phyloP scores from a whole-genome alignment of 2,888 invertebrate genomes.

The Catocala sponsa region DNA sequence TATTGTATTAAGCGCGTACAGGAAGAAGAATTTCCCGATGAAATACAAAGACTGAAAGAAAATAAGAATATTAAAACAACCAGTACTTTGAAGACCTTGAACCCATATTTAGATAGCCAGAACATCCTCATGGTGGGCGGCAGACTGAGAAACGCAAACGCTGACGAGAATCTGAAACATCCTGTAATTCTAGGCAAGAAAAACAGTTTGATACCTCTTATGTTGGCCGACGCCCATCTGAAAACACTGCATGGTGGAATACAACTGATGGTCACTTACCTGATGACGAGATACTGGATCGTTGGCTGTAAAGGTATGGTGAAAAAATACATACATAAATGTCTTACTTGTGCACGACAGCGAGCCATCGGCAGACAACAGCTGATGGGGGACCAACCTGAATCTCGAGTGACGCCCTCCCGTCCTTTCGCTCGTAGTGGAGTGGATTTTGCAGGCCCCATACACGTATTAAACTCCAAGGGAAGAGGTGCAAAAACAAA shows the following conservation, averaged over 20 bases:
- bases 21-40: constrained; percentile 29
- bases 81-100: constrained; percentile 35
- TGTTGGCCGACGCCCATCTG: constrained; percentile 42
- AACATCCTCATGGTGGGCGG: constrained; percentile 50
- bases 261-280: constrained; percentile 42
- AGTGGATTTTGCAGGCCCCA: constrained; percentile 51
- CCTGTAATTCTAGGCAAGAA: constrained; percentile 47
- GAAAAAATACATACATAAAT: constrained; percentile 34
- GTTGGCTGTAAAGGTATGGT: constrained; percentile 38
- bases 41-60: constrained; percentile 22
- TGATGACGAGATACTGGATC: constrained; percentile 50
- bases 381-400: constrained; percentile 51
- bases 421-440: constrained; percentile 43
- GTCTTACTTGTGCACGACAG: constrained; percentile 39
- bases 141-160: constrained; percentile 33
- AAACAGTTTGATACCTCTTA: constrained; percentile 32
- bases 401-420: constrained; percentile 36
- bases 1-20: constrained; percentile 34
- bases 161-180: constrained; percentile 32
- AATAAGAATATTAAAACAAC: constrained; percentile 21
- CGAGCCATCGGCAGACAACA: constrained; percentile 34
- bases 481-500: constrained; percentile 39
- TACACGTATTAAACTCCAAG: constrained; percentile 33
- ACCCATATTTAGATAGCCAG: constrained; percentile 39
- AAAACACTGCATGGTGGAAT: constrained; percentile 47